Evolutionary conservation across 2,888 invertebrate genomes (phyloP).

Genomic region (Lottia gigantea): DNA sequence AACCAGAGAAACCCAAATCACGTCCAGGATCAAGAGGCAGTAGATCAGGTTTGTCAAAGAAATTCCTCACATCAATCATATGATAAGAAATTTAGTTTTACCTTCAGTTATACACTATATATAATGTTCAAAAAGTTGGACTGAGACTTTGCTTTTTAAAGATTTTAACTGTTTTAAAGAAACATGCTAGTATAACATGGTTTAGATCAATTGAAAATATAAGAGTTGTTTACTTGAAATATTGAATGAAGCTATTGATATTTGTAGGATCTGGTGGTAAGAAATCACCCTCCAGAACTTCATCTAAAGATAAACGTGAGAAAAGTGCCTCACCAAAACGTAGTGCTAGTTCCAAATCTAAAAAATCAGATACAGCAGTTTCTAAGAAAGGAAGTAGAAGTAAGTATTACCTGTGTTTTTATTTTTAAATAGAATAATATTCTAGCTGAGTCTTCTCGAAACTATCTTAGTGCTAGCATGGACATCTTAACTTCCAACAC

Average conservation of each 20-base stretch:
- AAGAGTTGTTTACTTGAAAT: too few species aligned
- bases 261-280: slow-evolving; percentile 38
- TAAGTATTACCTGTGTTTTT: slow-evolving; percentile 24
- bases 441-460: too few species aligned
- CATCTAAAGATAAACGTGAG: slow-evolving; percentile 44
- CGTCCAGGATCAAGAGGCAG: slow-evolving; percentile 23
- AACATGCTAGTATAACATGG: too few species aligned
- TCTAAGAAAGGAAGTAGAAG: slow-evolving; percentile 45
- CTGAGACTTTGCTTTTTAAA: too few species aligned
- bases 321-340: slow-evolving; percentile 53
- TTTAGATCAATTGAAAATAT: too few species aligned
- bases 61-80: too few species aligned
- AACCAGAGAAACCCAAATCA: slow-evolving; percentile 43
- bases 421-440: not conserved
- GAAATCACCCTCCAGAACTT: slow-evolving; percentile 43
- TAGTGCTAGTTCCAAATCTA: slow-evolving; percentile 34
- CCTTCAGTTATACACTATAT: too few species aligned
- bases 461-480: too few species aligned
- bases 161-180: too few species aligned
- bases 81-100: too few species aligned
- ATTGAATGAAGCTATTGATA: not conserved
- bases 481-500: too few species aligned
- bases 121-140: too few species aligned
- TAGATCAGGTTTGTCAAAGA: slow-evolving; percentile 16
- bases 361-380: slow-evolving; percentile 14